Evolutionary conservation across 1,140 invertebrate species (phyloP).

Genomic region (honey bee (Apis mellifera)): Amel_HAv3.1 CM009942.2:10012501-10013000

Average conservation of each 20-base stretch:
- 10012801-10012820: too few relatives aligned
- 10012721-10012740: too few relatives aligned
- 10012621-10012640: constrained; percentile 2
- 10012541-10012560: neutral
- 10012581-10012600: constrained; percentile 16
- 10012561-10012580: neutral
- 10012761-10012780: neutral
- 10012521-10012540: neutral
- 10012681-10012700: neutral
- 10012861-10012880: neutral
- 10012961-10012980: neutral
- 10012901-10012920: neutral
- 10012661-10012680: neutral
- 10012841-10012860: neutral
- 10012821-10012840: neutral
- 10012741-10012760: neutral
- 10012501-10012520: constrained; percentile 26
- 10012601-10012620: neutral
- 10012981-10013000: constrained; percentile 2
- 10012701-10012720: neutral
- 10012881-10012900: neutral
- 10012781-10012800: neutral
- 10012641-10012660: neutral
- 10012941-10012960: constrained; percentile 5
- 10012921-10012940: neutral